phyloP scores from a whole-genome alignment of 2,113 vertebrate species.

The Triplophysa dalaica region DNA sequence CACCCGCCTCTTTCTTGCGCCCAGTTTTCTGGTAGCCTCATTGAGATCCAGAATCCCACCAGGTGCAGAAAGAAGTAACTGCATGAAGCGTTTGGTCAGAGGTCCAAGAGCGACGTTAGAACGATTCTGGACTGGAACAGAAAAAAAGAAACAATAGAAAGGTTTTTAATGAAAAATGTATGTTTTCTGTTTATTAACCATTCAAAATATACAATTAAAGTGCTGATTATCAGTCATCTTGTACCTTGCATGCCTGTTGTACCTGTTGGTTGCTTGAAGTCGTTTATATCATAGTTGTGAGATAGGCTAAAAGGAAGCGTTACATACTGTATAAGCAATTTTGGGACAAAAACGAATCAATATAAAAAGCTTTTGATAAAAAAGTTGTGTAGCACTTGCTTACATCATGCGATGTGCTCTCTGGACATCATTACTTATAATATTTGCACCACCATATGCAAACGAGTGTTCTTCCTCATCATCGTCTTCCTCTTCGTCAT shows the following conservation, averaged over 20 bases:
- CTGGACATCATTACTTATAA: background rate
- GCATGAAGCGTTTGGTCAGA: slow-evolving; percentile 84
- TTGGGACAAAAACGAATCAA: background rate
- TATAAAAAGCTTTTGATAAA: background rate
- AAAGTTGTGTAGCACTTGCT: background rate
- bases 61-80: slow-evolving; percentile 78
- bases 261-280: background rate
- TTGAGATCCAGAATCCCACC: slow-evolving; percentile 82
- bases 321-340: background rate
- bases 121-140: slow-evolving; percentile 59
- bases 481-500: slow-evolving; percentile 10
- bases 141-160: background rate
- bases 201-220: background rate
- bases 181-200: no score
- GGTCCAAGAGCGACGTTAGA: slow-evolving; percentile 79
- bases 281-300: background rate
- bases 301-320: background rate
- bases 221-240: background rate
- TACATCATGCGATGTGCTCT: background rate
- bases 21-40: slow-evolving; percentile 73
- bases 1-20: slow-evolving; percentile 81
- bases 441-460: background rate
- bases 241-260: background rate
- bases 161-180: no score
- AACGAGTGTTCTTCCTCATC: slow-evolving; percentile 19